Base-by-base conservation (phyloP, 2,797 vertebrate genomes). In the Benthosema pterotum region DNA sequence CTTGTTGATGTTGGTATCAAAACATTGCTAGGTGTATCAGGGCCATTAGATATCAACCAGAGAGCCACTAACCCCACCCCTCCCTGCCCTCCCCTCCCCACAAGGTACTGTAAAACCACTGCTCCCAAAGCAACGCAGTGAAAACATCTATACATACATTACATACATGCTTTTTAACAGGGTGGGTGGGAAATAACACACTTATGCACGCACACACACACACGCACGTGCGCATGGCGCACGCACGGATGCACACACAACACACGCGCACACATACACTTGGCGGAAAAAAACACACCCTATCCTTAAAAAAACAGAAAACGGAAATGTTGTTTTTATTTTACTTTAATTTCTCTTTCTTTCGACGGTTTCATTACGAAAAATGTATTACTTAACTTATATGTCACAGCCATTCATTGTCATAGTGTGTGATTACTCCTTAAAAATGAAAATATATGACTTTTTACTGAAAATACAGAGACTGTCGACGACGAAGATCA, bases 351-450 rank as follows among this genome's bases (percentile, higher is more conserved):
- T 90, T 86, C n/a, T 67, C 88, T 90, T 86, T 60, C 70, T 87
- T 89, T 83, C 83, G 88, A 84, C 82, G 84, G 32, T 38, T 89
- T 90, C 80, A 86, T 25, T 25, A n/a, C n/a, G 3, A 25, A 25
- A 74, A 46, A 80, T 92, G 89, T 93, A 88, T 93, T 92, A 91
- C 85, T 88, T 91, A 91, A 25, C 22, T 86, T 88, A 83, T 88
- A 85, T 88, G 55, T 79, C 91, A 91, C 89, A 91, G 89, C 89
- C 90, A 91, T 91, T 86, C 87, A 83, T 91, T n/a, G 90, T 89
- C 87, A 88, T 91, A 91, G 88, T 89, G 91, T 93, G 91, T n/a
- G n/a, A n/a, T 91, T 91, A 90, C 89, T 92, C 90, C 90, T 91
- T 83, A 78, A 63, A 68, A 63, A 92, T 89, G 85, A 88, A 88